Evolutionary conservation across 1,140 invertebrate genomes (phyloP).

Genomic region (Drosophila grimshawi): DNA sequence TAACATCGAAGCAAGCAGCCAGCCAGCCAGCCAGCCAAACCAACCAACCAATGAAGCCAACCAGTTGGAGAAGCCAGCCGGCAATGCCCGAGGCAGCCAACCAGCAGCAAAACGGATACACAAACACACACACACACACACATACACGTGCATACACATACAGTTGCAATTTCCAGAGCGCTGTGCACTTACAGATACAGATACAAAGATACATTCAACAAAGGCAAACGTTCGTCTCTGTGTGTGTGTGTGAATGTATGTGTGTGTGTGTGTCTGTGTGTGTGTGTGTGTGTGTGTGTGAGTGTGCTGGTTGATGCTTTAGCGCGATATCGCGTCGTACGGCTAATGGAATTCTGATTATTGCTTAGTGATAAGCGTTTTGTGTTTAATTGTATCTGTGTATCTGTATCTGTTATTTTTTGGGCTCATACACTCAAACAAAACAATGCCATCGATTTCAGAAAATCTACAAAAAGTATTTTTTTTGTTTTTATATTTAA

Average conservation of each 20-base stretch:
- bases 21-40: constrained; percentile 9
- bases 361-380: constrained; percentile 84
- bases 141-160: constrained; percentile 17
- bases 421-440: constrained; percentile 26
- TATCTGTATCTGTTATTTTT: constrained; percentile 66
- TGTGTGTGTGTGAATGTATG: constrained; percentile 12
- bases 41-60: constrained; percentile 38
- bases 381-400: constrained; percentile 84
- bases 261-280: constrained; percentile 48
- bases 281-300: constrained; percentile 49
- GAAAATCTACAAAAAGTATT: not conserved
- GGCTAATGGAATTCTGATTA: constrained; percentile 85
- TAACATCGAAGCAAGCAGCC: constrained; percentile 69
- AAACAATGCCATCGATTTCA: not conserved
- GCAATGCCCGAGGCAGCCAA: constrained; percentile 47
- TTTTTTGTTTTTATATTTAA: not conserved
- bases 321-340: constrained; percentile 81
- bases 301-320: constrained; percentile 73
- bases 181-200: constrained; percentile 61
- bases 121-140: constrained; percentile 38
- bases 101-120: constrained; percentile 67
- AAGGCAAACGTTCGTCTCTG: constrained; percentile 25
- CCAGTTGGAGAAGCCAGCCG: constrained; percentile 51
- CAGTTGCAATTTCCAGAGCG: constrained; percentile 45
- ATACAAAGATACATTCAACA: constrained; percentile 68